These are phyloP conservation scores for Cryptus armator DNA, from an alignment of 2,888 invertebrate species.

Conservation along the genomic window DNA sequence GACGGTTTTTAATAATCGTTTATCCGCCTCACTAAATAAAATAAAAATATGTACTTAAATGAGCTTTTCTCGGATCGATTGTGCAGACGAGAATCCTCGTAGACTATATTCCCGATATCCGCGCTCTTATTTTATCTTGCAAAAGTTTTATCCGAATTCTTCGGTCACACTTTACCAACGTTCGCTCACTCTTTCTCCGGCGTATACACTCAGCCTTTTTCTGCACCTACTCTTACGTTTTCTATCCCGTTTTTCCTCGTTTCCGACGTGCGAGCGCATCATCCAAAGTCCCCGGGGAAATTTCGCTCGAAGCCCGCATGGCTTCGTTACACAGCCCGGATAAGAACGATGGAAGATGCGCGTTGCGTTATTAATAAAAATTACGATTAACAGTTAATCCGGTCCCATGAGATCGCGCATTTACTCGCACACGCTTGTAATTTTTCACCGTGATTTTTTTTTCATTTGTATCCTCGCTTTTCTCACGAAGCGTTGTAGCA, in stretches of 20 bases:
- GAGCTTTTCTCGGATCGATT: neutral
- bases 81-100: neutral
- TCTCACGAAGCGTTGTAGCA: constrained; percentile 37
- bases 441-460: constrained; percentile 43
- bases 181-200: neutral
- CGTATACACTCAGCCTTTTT: neutral
- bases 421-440: constrained; percentile 41
- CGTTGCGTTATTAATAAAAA: constrained; percentile 73
- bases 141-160: neutral
- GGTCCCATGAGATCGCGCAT: constrained; percentile 58
- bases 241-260: constrained; percentile 42
- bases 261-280: constrained; percentile 47
- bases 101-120: neutral
- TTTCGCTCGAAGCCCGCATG: constrained; percentile 61
- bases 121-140: constrained; percentile 16
- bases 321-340: constrained; percentile 4
- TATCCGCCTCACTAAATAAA: neutral
- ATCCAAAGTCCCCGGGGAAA: constrained; percentile 73
- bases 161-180: neutral
- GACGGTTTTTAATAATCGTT: neutral
- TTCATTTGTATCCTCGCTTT: neutral
- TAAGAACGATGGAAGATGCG: constrained; percentile 34
- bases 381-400: constrained; percentile 76
- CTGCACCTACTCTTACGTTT: neutral
- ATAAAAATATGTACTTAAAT: constrained; percentile 4